Percentiles rank a stretch among this genome's conserved stretches.
These are phyloP conservation scores for Drosophila grimshawi DNA, from an alignment of 1,140 invertebrate genomes.

Conservation along the genomic window DNA sequence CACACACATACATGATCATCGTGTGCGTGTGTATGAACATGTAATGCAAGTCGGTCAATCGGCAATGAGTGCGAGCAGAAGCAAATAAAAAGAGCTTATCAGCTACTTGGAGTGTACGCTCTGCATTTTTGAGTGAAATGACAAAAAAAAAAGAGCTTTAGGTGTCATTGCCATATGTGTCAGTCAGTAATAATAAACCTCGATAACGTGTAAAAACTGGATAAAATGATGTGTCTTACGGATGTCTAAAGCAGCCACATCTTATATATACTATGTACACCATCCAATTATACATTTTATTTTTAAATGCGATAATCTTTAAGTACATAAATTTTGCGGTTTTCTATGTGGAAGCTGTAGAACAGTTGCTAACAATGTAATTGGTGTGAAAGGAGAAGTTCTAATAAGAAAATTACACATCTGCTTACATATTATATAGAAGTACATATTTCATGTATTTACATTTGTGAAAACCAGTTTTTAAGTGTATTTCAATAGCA, in stretches of 20 bases:
- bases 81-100: constrained; percentile 39
- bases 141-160: constrained; percentile 19
- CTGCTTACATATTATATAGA: too few relatives aligned
- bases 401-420: constrained; percentile 1
- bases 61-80: constrained; percentile 24
- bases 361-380: neutral
- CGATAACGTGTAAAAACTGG: constrained; percentile 2
- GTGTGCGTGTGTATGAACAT: neutral
- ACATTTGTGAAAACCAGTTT: neutral
- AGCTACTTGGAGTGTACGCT: constrained; percentile 15
- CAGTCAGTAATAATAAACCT: constrained; percentile 17
- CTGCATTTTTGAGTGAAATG: constrained; percentile 13
- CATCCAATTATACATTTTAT: neutral
- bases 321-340: constrained; percentile 15
- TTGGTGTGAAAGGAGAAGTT: neutral
- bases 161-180: constrained; percentile 40
- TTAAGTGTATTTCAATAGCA: neutral
- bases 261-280: neutral
- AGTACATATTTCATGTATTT: neutral
- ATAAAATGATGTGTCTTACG: constrained; percentile 6
- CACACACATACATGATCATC: neutral
- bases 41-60: constrained; percentile 42
- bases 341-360: neutral
- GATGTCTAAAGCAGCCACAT: neutral
- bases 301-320: constrained; percentile 6